Percentiles rank a stretch among this genome's conserved stretches.
Conservation (phyloP, 92 coral and sea anemone species). For the Scolanthus callimorphus region DNA sequence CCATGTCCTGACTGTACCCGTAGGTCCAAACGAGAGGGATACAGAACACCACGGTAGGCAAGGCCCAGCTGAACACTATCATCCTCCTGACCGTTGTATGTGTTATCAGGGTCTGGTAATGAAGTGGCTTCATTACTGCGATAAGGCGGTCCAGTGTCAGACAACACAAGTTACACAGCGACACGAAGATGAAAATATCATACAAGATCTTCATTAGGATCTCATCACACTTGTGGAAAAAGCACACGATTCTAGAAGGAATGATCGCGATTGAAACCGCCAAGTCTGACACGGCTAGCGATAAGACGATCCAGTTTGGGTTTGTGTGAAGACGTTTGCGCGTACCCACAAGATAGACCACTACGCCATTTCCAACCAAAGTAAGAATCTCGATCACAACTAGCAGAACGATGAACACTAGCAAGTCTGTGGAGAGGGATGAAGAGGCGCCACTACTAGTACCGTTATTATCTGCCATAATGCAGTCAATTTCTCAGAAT, state of each 20-base stretch:
- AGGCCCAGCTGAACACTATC: constrained; percentile 54
- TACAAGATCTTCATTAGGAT: constrained; percentile 56
- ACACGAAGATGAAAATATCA: constrained; percentile 72
- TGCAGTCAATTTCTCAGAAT: too few species aligned
- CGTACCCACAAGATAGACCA: constrained; percentile 52
- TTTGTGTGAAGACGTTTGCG: constrained; percentile 64
- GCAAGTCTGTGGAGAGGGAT: constrained; percentile 10
- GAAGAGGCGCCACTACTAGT: too few species aligned
- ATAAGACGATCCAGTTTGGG: constrained; percentile 69
- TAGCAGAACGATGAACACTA: constrained; percentile 40
- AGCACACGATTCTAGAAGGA: constrained; percentile 72
- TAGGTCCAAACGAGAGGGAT: constrained; percentile 66
- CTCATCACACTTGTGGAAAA: constrained; percentile 56
- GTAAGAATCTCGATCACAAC: constrained; percentile 41
- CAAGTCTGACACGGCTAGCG: constrained; percentile 71
- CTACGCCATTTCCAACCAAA: constrained; percentile 61
- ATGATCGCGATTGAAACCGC: constrained; percentile 62
- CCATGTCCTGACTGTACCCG: constrained; percentile 39
- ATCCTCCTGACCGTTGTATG: constrained; percentile 41
- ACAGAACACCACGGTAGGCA: constrained; percentile 54
- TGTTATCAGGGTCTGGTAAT: constrained; percentile 27
- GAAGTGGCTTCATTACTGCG: constrained; percentile 40
- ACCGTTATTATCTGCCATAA: too few species aligned
- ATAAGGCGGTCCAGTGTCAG: constrained; percentile 57
- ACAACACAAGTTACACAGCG: constrained; percentile 72